phyloP scores from a whole-genome alignment of 2,797 vertebrate species.

The Epinephelus coioides region DNA sequence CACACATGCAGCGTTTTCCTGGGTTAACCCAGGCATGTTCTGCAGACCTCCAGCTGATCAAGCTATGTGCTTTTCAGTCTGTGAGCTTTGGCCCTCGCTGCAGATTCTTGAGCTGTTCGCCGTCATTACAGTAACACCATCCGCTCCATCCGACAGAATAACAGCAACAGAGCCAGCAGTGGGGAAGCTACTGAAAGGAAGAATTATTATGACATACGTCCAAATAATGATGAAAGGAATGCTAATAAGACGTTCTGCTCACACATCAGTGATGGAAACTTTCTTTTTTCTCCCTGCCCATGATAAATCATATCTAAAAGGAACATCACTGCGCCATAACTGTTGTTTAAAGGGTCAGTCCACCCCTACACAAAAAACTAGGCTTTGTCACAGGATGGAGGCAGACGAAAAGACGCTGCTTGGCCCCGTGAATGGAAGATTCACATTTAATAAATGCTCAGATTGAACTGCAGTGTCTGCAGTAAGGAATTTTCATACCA shows the following conservation, averaged over 20 bases:
- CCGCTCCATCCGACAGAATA: constrained; percentile 16
- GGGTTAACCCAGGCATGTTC: constrained; percentile 58
- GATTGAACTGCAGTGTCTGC: too few relatives aligned
- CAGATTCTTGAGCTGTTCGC: constrained; percentile 52
- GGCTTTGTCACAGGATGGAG: too few relatives aligned
- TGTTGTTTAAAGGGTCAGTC: not conserved
- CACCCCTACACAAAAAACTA: too few relatives aligned
- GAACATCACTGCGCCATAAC: not conserved
- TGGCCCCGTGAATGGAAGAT: too few relatives aligned
- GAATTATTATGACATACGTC: not conserved
- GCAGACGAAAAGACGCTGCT: too few relatives aligned
- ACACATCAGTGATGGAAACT: not conserved
- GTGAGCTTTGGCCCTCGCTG: constrained; percentile 55
- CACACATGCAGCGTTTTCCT: constrained; percentile 20
- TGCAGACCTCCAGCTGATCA: constrained; percentile 62
- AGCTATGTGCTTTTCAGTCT: constrained; percentile 55
- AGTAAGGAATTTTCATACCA: too few relatives aligned
- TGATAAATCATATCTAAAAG: not conserved
- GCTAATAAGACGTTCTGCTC: not conserved
- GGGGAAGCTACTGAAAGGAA: constrained; percentile 5
- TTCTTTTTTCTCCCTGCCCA: not conserved
- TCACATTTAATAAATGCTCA: too few relatives aligned
- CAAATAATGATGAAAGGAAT: constrained; percentile 2
- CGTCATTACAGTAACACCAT: constrained; percentile 58
- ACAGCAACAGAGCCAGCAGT: constrained; percentile 14